Evolutionary conservation across 2,113 vertebrate species (phyloP), one percentile per base, ranked within the genome.

Genomic region (Rhinogobius similis): DNA sequence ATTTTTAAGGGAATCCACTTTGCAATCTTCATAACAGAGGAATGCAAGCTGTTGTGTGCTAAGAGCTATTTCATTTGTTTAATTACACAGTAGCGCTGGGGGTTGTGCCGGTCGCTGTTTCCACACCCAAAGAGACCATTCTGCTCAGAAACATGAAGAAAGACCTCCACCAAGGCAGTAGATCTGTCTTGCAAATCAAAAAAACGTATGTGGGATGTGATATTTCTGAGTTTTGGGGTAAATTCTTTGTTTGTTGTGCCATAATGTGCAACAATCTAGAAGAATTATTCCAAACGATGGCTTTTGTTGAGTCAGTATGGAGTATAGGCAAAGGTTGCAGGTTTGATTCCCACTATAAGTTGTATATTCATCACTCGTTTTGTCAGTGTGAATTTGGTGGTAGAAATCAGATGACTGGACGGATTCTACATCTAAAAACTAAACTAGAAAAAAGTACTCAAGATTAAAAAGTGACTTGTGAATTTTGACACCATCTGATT

Each of bases 31-130:
- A 32, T 38, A n/a, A 53, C n/a, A 61, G 69, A 52, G 10, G 14
- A 63, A 26, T 1, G 36, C 53, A 38, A 69, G 39, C 10, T 43
- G 29, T 23, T 38, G 23, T n/a, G 29, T 32, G 36, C 14, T 3
- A 64, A 67, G 61, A 62, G 52, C 18, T 32, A 21, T 50, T 63
- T 44, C 48, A 13, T 67, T 55, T 53, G 53, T 63, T 29, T 56
- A 39, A 50, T 18, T n/a, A 50, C 27, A 14, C 48, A 68, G 36
- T 21, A 64, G 76, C 24, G n/a, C 69, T 52, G 32, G 2, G 1
- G 46, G 38, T 46, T 39, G 38, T 52, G 63, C 21, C 46, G 36
- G 3, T 10, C 24, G 68, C 77, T n/a, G 59, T 61, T 39, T 32
- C 32, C 62, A 62, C 12, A 16, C n/a, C 20, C 48, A 48, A 18